Evolutionary conservation across 2,888 invertebrate species (phyloP).

Genomic region (Leptopilina drosophilae): DNA sequence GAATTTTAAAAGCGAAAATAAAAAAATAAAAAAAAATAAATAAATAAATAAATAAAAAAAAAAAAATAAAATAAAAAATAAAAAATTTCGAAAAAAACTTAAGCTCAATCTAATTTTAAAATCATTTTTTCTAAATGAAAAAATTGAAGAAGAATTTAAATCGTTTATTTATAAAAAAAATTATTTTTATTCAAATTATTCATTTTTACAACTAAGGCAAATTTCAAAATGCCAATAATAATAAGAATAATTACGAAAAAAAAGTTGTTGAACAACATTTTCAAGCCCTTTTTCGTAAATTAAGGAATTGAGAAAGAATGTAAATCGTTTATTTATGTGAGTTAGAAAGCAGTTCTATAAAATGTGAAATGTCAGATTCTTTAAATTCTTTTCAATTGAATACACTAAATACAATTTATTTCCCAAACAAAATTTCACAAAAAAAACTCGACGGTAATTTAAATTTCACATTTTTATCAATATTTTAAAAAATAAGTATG

Average conservation of each 20-base stretch:
- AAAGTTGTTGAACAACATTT: neutral
- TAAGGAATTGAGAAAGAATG: conserved; percentile 20
- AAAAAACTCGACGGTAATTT: neutral
- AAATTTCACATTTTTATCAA: neutral
- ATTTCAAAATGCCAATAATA: too few species aligned
- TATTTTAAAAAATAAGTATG: neutral
- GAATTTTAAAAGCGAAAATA: too few species aligned
- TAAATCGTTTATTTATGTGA: conserved; percentile 32
- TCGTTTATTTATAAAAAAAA: conserved; percentile 14
- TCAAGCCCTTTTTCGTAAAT: neutral
- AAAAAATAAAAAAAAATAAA: too few species aligned
- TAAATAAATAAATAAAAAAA: too few species aligned
- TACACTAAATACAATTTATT: conserved; percentile 6
- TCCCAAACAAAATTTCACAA: neutral
- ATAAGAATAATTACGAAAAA: neutral
- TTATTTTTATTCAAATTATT: too few species aligned
- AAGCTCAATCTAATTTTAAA: too few species aligned
- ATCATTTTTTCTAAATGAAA: neutral
- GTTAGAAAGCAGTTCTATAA: conserved; percentile 19
- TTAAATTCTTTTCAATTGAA: conserved; percentile 27
- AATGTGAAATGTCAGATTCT: conserved; percentile 2
- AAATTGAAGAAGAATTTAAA: conserved; percentile 17
- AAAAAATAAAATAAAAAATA: too few species aligned
- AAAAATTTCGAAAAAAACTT: too few species aligned
- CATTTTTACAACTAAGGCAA: too few species aligned